phyloP scores from a whole-genome alignment of 2,113 vertebrate species.

The Elephas maximus region DNA sequence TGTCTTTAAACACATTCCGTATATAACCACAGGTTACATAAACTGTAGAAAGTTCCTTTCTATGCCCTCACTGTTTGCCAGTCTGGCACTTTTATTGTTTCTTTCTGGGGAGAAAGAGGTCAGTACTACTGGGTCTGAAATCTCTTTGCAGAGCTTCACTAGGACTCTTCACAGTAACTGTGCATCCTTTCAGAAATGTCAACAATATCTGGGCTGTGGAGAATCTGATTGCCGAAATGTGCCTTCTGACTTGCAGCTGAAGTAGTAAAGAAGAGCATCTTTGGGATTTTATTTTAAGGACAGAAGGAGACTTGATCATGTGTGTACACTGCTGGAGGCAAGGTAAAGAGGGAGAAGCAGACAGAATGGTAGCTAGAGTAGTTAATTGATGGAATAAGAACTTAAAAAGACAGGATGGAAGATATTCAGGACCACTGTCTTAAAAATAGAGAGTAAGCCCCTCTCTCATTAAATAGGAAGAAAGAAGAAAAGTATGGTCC shows the following conservation, averaged over 20 bases:
- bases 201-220: neutral
- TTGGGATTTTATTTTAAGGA: constrained; percentile 3
- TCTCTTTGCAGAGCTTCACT: neutral
- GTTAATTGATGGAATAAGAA: neutral
- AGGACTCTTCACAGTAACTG: neutral
- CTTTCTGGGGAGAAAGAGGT: neutral
- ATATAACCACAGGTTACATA: neutral
- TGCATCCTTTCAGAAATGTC: neutral
- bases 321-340: neutral
- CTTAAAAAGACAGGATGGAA: neutral
- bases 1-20: neutral
- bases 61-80: neutral
- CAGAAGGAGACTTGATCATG: neutral
- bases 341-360: neutral
- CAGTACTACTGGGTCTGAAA: neutral
- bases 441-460: neutral
- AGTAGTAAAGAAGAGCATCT: neutral
- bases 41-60: neutral
- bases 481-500: neutral
- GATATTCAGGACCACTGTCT: neutral
- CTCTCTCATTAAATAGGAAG: neutral
- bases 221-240: neutral
- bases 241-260: neutral
- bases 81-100: neutral
- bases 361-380: neutral